Base-by-base conservation (phyloP, 2,888 invertebrate genomes). In the Rhaphigaster nebulosa region DNA sequence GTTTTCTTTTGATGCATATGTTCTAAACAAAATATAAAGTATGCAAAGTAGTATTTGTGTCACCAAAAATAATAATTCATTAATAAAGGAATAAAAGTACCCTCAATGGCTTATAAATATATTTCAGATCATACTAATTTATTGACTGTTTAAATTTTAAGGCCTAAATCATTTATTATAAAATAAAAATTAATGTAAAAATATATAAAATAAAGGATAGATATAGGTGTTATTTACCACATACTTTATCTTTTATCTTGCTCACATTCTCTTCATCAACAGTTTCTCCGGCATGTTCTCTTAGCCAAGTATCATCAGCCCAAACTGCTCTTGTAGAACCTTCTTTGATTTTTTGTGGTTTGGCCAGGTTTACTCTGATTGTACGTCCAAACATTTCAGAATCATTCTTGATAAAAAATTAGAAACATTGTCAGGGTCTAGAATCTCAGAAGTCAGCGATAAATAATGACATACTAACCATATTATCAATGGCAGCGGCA, bases 281-380 rank as follows among this genome's bases (percentile, higher is more conserved):
- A 0, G 98, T 98, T 93, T 97, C 97, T 3, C 99, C 99, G 0
- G 99, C 98, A 95, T 99, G 99, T 93, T 98, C 97, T 93, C 98
- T 98, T n/a, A 99, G 94, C 99, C 99, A 99, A 89, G 96, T 96
- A 94, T 99, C 99, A 93, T 99, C 99, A 0, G 99, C 97, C 99
- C 99, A 99, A 4, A 99, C 99, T 3, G 99, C 97, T 92, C 97
- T 95, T 0, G 98, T 97, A 18, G 98, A 98, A 45, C 99, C 98
- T 94, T 99, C 99, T 94, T 98, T 99, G 90, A 99, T 97, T 92
- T 98, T 96, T 94, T 99, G 98, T 6, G 99, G 99, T 93, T 99
- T 98, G 6, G 99, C 99, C 92, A 99, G 95, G 94, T 99, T 99
- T 0, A 99, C 99, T 93, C 99, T 95, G 92, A 99, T 97, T 60